Conservation (phyloP, 2,113 vertebrate genomes). For the Heterotilapia buettikoferi region DNA sequence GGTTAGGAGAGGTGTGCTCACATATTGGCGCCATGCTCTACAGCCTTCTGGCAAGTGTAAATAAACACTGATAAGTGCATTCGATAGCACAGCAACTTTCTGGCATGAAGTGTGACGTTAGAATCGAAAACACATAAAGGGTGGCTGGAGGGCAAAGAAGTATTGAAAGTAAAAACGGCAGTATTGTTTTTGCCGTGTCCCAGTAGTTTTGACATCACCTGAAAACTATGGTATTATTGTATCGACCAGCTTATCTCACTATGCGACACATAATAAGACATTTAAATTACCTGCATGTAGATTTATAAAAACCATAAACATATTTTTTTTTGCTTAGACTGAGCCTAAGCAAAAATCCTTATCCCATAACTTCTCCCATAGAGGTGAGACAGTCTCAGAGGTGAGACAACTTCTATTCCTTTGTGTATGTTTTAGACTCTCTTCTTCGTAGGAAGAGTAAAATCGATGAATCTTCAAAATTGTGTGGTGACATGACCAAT, state of each 20-base stretch:
- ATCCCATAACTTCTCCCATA: neutral
- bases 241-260: neutral
- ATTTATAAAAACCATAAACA: neutral
- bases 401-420: neutral
- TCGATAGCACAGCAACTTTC: neutral
- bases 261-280: neutral
- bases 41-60: neutral
- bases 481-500: neutral
- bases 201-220: neutral
- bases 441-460: neutral
- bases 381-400: too few species aligned
- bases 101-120: neutral
- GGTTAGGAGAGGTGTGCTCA: neutral
- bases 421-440: neutral
- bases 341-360: neutral
- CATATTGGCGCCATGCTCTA: neutral
- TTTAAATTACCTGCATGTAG: neutral
- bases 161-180: neutral
- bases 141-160: neutral
- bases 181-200: neutral
- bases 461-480: neutral
- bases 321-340: neutral
- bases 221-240: neutral
- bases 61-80: neutral
- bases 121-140: neutral